Conservation (phyloP, 1,140 invertebrate species). For the Lerema accius region DNA sequence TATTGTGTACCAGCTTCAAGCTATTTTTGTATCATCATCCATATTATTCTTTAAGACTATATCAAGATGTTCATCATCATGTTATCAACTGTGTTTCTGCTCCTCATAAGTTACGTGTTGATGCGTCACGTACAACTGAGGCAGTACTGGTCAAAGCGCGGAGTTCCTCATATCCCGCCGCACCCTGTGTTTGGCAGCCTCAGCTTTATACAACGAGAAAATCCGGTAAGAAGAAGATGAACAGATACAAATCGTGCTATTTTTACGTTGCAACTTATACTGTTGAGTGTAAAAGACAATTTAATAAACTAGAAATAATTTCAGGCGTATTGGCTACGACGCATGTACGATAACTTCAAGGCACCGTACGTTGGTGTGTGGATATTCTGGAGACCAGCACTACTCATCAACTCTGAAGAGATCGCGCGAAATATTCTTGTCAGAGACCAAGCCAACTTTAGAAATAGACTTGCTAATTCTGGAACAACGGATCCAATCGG, state of each 20-base stretch:
- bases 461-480: constrained; percentile 45
- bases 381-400: constrained; percentile 58
- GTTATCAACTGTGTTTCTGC: neutral
- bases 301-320: constrained; percentile 12
- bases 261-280: neutral
- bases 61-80: neutral
- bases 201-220: constrained; percentile 54
- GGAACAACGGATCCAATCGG: constrained; percentile 54
- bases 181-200: constrained; percentile 66
- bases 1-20: too few species aligned
- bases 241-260: too few species aligned
- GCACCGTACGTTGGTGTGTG: constrained; percentile 56
- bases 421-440: constrained; percentile 50
- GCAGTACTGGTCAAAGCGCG: constrained; percentile 61
- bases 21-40: too few species aligned
- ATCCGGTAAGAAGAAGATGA: constrained; percentile 42
- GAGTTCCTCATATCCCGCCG: constrained; percentile 56
- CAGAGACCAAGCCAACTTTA: constrained; percentile 51
- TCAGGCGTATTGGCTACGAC: constrained; percentile 50
- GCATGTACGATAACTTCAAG: constrained; percentile 39
- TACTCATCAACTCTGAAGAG: constrained; percentile 52
- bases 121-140: constrained; percentile 36
- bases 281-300: neutral
- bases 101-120: constrained; percentile 11
- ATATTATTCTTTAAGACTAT: neutral